Evolutionary conservation across 1,140 invertebrate genomes (phyloP).

Genomic region (Drosophila eugracilis): DNA sequence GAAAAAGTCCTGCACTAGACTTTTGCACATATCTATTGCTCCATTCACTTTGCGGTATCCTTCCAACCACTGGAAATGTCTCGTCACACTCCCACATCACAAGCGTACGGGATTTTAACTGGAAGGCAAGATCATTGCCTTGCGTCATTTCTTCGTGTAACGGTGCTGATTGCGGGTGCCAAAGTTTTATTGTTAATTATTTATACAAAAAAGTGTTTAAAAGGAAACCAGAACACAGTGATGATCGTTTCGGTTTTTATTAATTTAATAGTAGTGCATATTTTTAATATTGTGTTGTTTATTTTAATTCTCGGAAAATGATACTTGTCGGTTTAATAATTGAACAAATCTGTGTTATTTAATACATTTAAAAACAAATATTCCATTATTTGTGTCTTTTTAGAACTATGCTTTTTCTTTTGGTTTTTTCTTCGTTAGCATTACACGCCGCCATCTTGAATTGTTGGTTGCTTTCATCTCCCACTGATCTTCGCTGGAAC

Average conservation of each 20-base stretch:
- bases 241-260: conserved; percentile 16
- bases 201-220: conserved; percentile 12
- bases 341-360: too few species aligned
- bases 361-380: not conserved
- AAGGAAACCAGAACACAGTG: conserved; percentile 4
- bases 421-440: not conserved
- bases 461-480: conserved; percentile 4
- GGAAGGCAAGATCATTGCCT: conserved; percentile 4
- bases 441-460: conserved; percentile 11
- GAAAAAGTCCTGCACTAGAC: not conserved
- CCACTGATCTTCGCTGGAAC: not conserved
- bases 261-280: too few species aligned
- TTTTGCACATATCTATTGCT: not conserved
- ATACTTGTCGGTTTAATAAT: too few species aligned
- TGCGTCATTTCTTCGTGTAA: conserved; percentile 2
- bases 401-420: not conserved
- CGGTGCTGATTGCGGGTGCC: conserved; percentile 6
- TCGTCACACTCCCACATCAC: not conserved
- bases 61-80: conserved; percentile 2
- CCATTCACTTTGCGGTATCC: not conserved
- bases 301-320: too few species aligned
- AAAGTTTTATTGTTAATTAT: not conserved
- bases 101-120: not conserved
- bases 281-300: too few species aligned
- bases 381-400: not conserved